A percentile compares a stretch with the other conserved stretches of the same genome.
Conservation (phyloP, 2,888 invertebrate genomes). For the Nemoura dubitans region DNA sequence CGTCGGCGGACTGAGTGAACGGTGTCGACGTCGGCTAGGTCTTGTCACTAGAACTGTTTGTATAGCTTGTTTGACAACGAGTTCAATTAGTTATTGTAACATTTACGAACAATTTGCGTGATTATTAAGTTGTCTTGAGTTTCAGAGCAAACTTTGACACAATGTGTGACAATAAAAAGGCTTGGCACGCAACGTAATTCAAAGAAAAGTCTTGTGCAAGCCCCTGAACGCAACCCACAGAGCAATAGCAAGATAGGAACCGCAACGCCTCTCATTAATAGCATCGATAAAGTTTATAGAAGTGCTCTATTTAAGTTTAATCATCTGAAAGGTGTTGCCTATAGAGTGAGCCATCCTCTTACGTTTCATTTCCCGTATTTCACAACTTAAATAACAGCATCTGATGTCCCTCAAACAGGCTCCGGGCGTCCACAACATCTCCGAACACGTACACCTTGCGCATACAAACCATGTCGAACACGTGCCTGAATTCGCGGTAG, state of each 20-base stretch:
- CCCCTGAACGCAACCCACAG: background rate
- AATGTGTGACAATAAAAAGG: background rate
- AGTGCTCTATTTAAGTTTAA: too few relatives aligned
- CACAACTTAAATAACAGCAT: background rate
- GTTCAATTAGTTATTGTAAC: background rate
- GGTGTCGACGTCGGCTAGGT: background rate
- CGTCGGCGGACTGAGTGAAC: background rate
- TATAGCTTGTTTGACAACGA: background rate
- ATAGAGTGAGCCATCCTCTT: background rate
- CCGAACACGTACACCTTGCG: background rate
- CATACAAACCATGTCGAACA: background rate
- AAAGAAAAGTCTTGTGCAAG: background rate
- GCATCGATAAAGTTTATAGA: too few relatives aligned
- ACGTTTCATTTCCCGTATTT: background rate
- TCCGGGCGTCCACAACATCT: background rate
- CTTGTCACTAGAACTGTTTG: too few relatives aligned
- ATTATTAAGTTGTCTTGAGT: background rate
- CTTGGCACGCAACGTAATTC: background rate
- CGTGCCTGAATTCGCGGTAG: background rate
- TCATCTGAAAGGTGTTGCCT: too few relatives aligned
- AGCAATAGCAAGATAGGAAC: background rate
- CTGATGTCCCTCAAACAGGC: background rate
- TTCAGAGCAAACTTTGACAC: background rate
- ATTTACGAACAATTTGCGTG: background rate
- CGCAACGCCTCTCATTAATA: background rate